Conservation (phyloP, 2,888 invertebrate genomes). For the Gonocerus acuteangulatus region DNA sequence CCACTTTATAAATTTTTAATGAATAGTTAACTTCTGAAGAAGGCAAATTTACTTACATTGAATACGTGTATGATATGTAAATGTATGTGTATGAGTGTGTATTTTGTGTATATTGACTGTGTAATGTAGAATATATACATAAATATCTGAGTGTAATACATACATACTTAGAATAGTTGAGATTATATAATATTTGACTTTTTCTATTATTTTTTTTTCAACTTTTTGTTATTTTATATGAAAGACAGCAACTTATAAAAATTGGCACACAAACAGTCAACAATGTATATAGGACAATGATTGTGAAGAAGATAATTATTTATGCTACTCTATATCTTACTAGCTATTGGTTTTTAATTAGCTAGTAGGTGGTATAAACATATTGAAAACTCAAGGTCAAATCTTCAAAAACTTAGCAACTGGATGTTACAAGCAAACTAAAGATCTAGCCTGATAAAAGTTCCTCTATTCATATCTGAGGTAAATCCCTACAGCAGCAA, state of each 20-base stretch:
- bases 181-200: background rate
- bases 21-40: conserved; percentile 14
- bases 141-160: conserved; percentile 5
- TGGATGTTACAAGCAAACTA: background rate
- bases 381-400: background rate
- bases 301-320: conserved; percentile 7
- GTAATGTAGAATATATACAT: background rate
- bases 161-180: background rate
- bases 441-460: background rate
- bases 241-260: conserved; percentile 16
- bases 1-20: conserved; percentile 19
- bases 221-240: background rate
- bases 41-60: conserved; percentile 1
- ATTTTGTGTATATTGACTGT: too few relatives aligned
- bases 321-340: background rate
- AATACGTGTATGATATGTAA: too few relatives aligned
- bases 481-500: too few relatives aligned
- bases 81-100: too few relatives aligned
- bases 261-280: conserved; percentile 25
- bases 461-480: background rate
- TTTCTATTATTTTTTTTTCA: background rate
- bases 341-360: too few relatives aligned
- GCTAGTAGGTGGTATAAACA: background rate
- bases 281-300: conserved; percentile 12
- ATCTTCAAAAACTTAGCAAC: background rate